A percentile compares a stretch with the other conserved stretches of the same genome.
Evolutionary conservation across 2,797 vertebrate genomes (phyloP).

Genomic region (Spheniscus humboldti): DNA sequence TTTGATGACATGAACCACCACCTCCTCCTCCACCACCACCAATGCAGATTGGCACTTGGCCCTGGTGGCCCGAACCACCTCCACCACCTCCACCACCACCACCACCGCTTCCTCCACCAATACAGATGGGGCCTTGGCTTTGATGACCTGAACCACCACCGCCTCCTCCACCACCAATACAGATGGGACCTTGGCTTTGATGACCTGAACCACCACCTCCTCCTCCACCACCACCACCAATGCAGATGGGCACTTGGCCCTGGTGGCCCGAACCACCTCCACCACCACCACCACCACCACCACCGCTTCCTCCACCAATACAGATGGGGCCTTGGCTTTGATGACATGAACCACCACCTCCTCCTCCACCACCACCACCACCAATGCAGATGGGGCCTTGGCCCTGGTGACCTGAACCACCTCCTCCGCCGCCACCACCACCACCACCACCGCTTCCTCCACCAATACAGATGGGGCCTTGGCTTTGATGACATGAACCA

Average conservation of each 20-base stretch:
- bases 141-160: neutral
- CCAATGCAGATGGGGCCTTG: neutral
- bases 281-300: neutral
- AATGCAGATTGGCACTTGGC: neutral
- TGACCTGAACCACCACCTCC: neutral
- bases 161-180: neutral
- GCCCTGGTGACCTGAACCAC: neutral
- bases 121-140: neutral
- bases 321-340: neutral
- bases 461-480: neutral
- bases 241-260: neutral
- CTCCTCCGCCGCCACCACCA: too few relatives aligned
- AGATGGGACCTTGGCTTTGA: rapidly evolving
- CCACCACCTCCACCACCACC: neutral
- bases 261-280: neutral
- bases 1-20: rapidly evolving
- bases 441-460: neutral
- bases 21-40: neutral
- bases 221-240: neutral
- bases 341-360: neutral
- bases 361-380: too few relatives aligned
- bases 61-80: rapidly evolving
- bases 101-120: neutral
- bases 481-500: neutral
- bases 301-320: neutral